Evolutionary conservation across 37 sponge, comb jelly and placozoan genomes (phyloP).

Genomic region (Ephydatia muelleri): DNA sequence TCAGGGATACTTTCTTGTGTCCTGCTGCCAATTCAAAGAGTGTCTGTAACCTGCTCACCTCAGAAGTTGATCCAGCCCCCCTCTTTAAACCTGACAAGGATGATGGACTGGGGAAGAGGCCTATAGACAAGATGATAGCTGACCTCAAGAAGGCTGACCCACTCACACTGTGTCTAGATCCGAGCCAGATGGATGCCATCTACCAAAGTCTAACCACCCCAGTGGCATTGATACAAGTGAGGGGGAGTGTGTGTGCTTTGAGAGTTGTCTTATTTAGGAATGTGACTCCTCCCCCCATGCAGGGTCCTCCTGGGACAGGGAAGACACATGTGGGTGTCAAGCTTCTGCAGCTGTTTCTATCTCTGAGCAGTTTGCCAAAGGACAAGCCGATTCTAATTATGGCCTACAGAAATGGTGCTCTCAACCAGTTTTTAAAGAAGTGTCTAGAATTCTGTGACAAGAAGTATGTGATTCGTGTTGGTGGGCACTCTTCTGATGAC

Average conservation of each 20-base stretch:
- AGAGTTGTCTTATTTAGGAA: too few relatives aligned
- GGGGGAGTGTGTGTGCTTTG: neutral
- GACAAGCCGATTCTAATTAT: constrained; percentile 18
- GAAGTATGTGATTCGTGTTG: neutral
- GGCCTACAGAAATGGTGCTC: too few relatives aligned
- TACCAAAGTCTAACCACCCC: constrained; percentile 8
- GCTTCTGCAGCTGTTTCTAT: constrained; percentile 29
- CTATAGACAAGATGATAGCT: too few relatives aligned
- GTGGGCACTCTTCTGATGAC: constrained; percentile 26
- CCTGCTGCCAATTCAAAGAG: neutral
- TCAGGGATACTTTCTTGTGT: neutral
- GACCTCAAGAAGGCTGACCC: neutral
- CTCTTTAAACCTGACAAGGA: neutral
- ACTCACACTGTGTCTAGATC: constrained; percentile 6
- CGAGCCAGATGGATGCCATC: constrained; percentile 36
- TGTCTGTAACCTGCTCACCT: neutral
- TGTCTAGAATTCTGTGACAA: constrained; percentile 9
- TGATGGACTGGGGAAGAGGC: too few relatives aligned
- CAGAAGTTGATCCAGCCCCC: too few relatives aligned
- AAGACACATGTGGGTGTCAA: constrained; percentile 40
- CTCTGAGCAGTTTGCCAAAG: constrained; percentile 15
- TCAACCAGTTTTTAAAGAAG: constrained; percentile 8
- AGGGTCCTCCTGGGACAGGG: constrained; percentile 71
- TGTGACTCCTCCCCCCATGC: too few relatives aligned
- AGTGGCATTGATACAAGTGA: constrained; percentile 48